Base-by-base conservation (phyloP, 2,113 vertebrate species). In the Fukomys damarensis region DNA sequence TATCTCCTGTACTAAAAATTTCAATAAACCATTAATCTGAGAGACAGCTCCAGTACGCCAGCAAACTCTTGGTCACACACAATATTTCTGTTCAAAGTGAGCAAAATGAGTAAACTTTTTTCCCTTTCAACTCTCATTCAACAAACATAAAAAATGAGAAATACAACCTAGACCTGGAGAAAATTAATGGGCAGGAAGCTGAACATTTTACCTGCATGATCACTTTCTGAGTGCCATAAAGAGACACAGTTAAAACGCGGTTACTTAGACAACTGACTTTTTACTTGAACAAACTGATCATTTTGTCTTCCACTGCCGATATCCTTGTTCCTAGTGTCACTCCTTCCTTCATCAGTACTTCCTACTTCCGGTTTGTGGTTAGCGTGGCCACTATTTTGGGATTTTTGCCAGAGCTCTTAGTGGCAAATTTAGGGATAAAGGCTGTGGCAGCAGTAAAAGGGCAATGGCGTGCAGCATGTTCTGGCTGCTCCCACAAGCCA, bases 61-160 rank as follows among this genome's bases (percentile, higher is more conserved):
- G 63, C 56, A 77, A 88, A 70, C 20, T 81, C n/a, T 56, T n/a
- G 43, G 5, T 63, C 13, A 86, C n/a, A 92, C 79, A 79, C 1
- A 80, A 28, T 68, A 38, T 79, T 95, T 90, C 63, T 89, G 59
- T 79, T 83, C 80, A 86, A 85, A 93, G 49, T 56, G 46, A 96
- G 43, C 0, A 20, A 83, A 96, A 86, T 93, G 93, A 92, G 90
- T 72, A 86, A 91, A 81, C 46, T 4, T 54, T n/a, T 72, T 65
- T 49, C 65, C 20, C 26, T 95, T 84, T 89, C 72, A 56, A 81
- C 38, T 94, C 24, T 96, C 63, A 74, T 58, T 95, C 72, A 72
- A 93, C 35, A 89, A 97, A 96, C 93, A 93, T 77, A 88, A 76
- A 81, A 95, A 96, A 91, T 94, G 82, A 95, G 95, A 97, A 97